These are phyloP conservation scores for Calonectris borealis DNA, from an alignment of 2,113 vertebrate genomes.

Conservation along the genomic window DNA sequence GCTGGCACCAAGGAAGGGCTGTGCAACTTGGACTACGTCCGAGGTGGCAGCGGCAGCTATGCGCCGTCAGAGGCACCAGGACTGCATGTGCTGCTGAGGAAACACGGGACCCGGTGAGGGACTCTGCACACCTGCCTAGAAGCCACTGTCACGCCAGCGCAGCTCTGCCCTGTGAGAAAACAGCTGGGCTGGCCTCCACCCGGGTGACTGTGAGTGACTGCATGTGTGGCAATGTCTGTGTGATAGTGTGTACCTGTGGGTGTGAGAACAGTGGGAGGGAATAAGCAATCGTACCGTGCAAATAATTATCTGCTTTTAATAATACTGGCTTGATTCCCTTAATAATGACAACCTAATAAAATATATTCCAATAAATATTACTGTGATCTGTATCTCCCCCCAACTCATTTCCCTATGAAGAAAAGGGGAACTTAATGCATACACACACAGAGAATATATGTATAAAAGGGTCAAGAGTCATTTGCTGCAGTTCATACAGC, in stretches of 20 bases:
- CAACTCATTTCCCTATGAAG: background rate
- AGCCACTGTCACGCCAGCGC: background rate
- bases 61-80: rapidly evolving
- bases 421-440: background rate
- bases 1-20: rapidly evolving
- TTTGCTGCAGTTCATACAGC: background rate
- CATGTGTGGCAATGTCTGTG: rapidly evolving
- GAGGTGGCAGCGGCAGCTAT: rapidly evolving
- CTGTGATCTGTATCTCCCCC: background rate
- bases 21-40: no score
- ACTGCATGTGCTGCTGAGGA: background rate
- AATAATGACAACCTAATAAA: background rate
- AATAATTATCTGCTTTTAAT: background rate
- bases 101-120: rapidly evolving
- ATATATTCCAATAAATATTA: background rate
- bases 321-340: background rate
- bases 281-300: rapidly evolving
- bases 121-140: background rate
- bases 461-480: background rate
- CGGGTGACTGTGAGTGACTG: rapidly evolving
- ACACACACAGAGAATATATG: background rate
- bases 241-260: rapidly evolving
- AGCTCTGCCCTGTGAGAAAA: background rate
- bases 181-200: background rate
- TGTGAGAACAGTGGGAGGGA: background rate